Conservation (phyloP, 2,113 vertebrate genomes). For the Brachyhypopomus occidentalis region DNA sequence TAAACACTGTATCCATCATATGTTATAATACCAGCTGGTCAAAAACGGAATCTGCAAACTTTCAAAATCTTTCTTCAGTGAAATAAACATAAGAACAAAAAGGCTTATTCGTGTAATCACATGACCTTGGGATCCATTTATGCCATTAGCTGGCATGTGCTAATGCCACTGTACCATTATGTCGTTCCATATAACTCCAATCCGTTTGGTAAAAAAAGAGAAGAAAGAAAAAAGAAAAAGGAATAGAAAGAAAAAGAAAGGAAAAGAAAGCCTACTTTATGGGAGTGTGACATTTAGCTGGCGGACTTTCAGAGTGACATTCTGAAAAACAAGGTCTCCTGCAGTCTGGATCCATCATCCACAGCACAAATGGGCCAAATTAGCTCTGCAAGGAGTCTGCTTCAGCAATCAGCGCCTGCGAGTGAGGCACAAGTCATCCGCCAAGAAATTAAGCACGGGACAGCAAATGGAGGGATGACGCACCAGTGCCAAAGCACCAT, state of each 20-base stretch:
- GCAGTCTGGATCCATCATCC: conserved; percentile 45
- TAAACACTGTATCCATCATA: neutral
- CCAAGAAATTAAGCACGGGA: neutral
- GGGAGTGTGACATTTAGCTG: conserved; percentile 45
- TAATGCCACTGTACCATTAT: neutral
- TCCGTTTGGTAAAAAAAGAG: conserved; percentile 21
- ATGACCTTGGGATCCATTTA: neutral
- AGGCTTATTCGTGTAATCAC: neutral
- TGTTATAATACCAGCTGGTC: too few relatives aligned
- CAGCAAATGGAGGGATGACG: neutral
- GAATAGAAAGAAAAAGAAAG: neutral
- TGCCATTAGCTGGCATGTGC: neutral
- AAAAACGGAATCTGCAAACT: neutral
- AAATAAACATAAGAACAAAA: neutral
- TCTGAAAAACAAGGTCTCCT: conserved; percentile 42
- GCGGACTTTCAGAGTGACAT: conserved; percentile 43
- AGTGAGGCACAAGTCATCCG: conserved; percentile 12
- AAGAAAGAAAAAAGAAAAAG: neutral
- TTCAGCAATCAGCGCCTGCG: conserved; percentile 41
- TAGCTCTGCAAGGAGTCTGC: conserved; percentile 36
- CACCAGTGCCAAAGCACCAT: neutral
- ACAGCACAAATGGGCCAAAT: conserved; percentile 47
- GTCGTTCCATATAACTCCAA: conserved; percentile 16
- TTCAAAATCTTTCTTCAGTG: neutral
- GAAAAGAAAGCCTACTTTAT: conserved; percentile 1